Base-by-base conservation (phyloP, 2,113 vertebrate genomes). In the Recurvirostra avosetta region DNA sequence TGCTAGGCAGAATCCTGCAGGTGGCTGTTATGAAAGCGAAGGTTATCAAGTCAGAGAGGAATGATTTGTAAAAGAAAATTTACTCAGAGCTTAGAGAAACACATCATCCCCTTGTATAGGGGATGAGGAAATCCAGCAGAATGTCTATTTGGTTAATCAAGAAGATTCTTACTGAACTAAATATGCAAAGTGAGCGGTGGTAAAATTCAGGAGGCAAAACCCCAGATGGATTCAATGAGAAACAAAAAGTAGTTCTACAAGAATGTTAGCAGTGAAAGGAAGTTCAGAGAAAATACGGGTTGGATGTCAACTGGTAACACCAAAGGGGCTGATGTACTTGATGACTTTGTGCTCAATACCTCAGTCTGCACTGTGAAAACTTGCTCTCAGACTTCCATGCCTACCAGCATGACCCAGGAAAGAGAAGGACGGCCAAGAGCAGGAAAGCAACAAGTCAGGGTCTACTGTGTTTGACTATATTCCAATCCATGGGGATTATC, bases 321-420 rank as follows among this genome's bases (percentile, higher is more conserved):
- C 72, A 67, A 93, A 80, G 5, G 27, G n/a, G 34, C 43, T 53
- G 61, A 66, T 26, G 27, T 11, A 73, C 0, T 3, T 26, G 43
- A 55, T 41, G 23, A 4, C 10, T 90, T 62, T 49, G 38, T 58
- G 56, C 22, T 62, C 38, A 68, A 6, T 13, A 19, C 38, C 38
- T 50, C 32, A 45, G 9, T 12, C 47, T n/a, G 32, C 62, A 40
- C 0, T 2, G 56, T 45, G 8, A 68, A 86, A 86, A 79, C n/a
- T 14, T 41, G 8, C n/a, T n/a, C 49, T 45, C n/a, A 63, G 75
- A 41, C 11, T 65, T 62, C 41, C 27, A 32, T 1, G 9, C 27
- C 63, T 47, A n/a, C 15, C 36, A n/a, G 15, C 0, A 3, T 32
- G 38, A 63, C 11, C 50, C 0, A 2, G 23, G 34, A 74, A 43